Conservation (phyloP, 2,888 invertebrate species). For the Hartigia nigra region DNA sequence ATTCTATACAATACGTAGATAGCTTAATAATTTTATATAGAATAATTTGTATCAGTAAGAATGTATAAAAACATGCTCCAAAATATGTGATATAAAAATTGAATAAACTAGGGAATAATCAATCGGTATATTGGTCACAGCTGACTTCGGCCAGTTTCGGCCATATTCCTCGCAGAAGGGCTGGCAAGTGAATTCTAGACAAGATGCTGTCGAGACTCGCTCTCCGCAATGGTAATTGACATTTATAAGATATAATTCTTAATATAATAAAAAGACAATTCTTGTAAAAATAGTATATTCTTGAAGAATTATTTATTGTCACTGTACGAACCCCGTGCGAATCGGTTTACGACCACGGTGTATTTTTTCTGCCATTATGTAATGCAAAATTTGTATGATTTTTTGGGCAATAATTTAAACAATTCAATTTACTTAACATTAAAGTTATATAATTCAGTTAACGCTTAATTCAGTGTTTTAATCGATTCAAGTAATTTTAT, state of each 20-base stretch:
- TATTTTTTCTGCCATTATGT: slow-evolving; percentile 42
- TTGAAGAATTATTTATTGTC: slow-evolving; percentile 5
- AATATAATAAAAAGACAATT: slow-evolving; percentile 15
- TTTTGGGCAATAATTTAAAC: neutral
- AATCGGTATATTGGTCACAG: neutral
- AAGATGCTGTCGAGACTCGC: slow-evolving; percentile 59
- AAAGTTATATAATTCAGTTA: slow-evolving; percentile 1
- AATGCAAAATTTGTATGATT: slow-evolving; percentile 32
- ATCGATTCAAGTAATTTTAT: slow-evolving; percentile 6
- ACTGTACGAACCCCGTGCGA: neutral
- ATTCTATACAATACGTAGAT: neutral
- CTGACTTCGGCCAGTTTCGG: neutral
- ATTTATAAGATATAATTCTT: slow-evolving; percentile 7
- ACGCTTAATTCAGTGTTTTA: neutral
- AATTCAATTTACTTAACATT: neutral
- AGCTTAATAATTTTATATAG: neutral
- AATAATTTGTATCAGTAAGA: neutral
- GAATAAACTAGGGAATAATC: neutral
- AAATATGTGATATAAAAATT: neutral
- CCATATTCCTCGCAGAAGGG: neutral
- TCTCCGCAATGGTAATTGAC: slow-evolving; percentile 52
- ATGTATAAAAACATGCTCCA: neutral
- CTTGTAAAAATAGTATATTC: neutral
- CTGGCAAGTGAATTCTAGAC: slow-evolving; percentile 23
- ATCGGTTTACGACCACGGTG: neutral